Percentiles rank a stretch among this genome's conserved stretches.
Evolutionary conservation across 2,888 invertebrate species (phyloP).

Genomic region (Creontiades dilutus): DNA sequence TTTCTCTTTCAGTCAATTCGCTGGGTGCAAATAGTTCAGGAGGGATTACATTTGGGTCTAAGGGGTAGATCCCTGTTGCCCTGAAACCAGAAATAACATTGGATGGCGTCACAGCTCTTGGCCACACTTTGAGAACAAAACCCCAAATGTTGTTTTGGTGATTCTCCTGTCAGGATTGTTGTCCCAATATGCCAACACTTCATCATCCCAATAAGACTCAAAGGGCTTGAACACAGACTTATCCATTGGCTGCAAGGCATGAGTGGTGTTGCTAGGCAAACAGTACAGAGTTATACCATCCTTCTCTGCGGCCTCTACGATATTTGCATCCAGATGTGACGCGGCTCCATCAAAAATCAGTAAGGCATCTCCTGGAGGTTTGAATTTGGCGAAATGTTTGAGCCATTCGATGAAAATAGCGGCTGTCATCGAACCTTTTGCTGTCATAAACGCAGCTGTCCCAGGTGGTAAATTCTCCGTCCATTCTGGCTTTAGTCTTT

Average conservation of each 20-base stretch:
- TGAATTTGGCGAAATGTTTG: slow-evolving; percentile 76
- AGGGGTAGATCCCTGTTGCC: slow-evolving; percentile 67
- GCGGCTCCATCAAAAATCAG: slow-evolving; percentile 77
- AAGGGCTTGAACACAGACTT: slow-evolving; percentile 77
- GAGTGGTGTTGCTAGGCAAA: slow-evolving; percentile 78
- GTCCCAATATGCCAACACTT: slow-evolving; percentile 77
- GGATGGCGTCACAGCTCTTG: slow-evolving; percentile 75
- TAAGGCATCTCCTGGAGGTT: slow-evolving; percentile 75
- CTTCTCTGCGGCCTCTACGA: slow-evolving; percentile 77
- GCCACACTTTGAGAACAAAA: slow-evolving; percentile 76
- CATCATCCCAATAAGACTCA: slow-evolving; percentile 77
- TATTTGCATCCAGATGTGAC: slow-evolving; percentile 77
- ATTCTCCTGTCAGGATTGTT: slow-evolving; percentile 76
- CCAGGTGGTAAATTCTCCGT: slow-evolving; percentile 76
- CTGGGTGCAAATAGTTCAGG: slow-evolving; percentile 76
- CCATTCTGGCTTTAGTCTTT: slow-evolving; percentile 76
- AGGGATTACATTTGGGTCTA: slow-evolving; percentile 76
- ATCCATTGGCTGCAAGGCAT: slow-evolving; percentile 78
- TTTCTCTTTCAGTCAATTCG: slow-evolving; percentile 61
- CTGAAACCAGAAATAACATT: slow-evolving; percentile 77
- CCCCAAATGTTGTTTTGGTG: slow-evolving; percentile 77
- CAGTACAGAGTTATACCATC: slow-evolving; percentile 77
- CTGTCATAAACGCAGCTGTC: slow-evolving; percentile 75
- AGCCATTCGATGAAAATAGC: slow-evolving; percentile 75
- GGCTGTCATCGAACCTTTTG: slow-evolving; percentile 77